Percentiles rank a stretch among this genome's conserved stretches.
phyloP scores from a whole-genome alignment of 2,797 vertebrate species.

The Coluber constrictor region DNA sequence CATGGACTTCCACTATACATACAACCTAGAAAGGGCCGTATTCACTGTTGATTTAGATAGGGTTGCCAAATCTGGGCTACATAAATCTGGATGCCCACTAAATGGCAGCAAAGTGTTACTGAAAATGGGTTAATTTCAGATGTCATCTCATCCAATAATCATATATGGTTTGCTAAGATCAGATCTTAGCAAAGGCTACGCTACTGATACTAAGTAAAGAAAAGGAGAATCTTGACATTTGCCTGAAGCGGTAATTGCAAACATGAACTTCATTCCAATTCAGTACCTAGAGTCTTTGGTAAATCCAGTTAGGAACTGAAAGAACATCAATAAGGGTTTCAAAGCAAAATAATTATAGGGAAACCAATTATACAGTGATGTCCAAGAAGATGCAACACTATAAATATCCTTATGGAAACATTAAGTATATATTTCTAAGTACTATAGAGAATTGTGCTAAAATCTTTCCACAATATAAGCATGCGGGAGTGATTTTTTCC shows the following conservation, averaged over 20 bases:
- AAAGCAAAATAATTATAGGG: neutral
- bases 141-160: neutral
- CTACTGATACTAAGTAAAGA: neutral
- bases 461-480: neutral
- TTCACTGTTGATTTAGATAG: neutral
- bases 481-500: neutral
- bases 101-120: neutral
- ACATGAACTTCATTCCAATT: slow-evolving; percentile 1
- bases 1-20: neutral
- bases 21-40: neutral
- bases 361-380: neutral
- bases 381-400: neutral
- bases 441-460: neutral
- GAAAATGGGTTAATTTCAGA: neutral
- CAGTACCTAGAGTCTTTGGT: neutral
- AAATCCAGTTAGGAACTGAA: neutral
- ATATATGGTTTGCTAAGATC: neutral
- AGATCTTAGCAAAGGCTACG: neutral
- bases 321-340: neutral
- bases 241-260: neutral
- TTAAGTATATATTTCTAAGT: neutral
- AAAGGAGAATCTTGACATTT: neutral
- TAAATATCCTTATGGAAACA: neutral
- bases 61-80: neutral
- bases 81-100: neutral